phyloP scores from a whole-genome alignment of 2,888 invertebrate species.

The Eupithecia exiguata region DNA sequence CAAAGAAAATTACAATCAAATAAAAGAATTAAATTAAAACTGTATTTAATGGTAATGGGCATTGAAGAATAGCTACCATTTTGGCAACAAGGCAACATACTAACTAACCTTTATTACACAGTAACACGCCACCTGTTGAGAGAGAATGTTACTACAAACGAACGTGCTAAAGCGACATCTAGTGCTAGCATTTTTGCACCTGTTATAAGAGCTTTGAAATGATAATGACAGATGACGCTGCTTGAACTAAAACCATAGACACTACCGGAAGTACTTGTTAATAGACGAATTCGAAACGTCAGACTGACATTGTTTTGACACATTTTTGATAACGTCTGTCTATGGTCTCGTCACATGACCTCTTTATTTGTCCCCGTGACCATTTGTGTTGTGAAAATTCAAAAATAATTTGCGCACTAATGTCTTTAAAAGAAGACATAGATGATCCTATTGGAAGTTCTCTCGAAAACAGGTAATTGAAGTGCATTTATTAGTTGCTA shows the following conservation, averaged over 20 bases:
- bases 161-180: not conserved
- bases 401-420: conserved; percentile 84
- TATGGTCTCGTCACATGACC: conserved; percentile 86
- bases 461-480: conserved; percentile 84
- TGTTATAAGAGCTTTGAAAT: not conserved
- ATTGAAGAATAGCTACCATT: not conserved
- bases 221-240: conserved; percentile 13
- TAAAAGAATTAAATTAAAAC: no score
- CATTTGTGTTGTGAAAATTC: conserved; percentile 85
- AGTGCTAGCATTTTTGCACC: not conserved
- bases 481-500: conserved; percentile 30
- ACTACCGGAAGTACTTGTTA: not conserved
- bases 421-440: conserved; percentile 81
- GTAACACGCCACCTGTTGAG: not conserved
- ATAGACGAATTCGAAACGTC: not conserved
- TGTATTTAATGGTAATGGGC: not conserved
- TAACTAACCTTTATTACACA: no score
- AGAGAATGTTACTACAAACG: no score
- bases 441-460: conserved; percentile 85
- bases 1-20: no score
- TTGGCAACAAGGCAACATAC: no score
- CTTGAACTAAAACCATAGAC: conserved; percentile 4
- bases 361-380: conserved; percentile 88
- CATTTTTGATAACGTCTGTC: conserved; percentile 49
- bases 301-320: not conserved